phyloP scores from a whole-genome alignment of 2,888 invertebrate species.

The Aspidapion aeneum region DNA sequence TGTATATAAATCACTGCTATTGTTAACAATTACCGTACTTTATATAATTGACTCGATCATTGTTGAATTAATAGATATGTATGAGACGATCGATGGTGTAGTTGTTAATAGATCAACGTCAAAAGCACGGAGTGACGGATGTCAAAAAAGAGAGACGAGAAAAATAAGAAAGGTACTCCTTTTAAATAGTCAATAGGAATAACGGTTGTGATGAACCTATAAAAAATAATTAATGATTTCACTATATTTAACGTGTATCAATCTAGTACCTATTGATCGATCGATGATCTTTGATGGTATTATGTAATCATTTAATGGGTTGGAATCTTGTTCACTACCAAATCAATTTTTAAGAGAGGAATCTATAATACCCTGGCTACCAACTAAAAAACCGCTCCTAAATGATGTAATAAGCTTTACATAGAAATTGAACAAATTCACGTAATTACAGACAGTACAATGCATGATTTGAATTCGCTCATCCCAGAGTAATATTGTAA shows the following conservation, averaged over 20 bases:
- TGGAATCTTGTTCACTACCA: too few relatives aligned
- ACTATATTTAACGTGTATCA: background rate
- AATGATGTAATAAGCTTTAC: background rate
- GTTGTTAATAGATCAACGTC: slow-evolving; percentile 19
- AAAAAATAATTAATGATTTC: slow-evolving; percentile 1
- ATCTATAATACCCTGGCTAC: too few relatives aligned
- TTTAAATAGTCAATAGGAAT: slow-evolving; percentile 1
- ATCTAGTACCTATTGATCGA: background rate
- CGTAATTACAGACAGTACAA: background rate
- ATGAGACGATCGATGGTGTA: slow-evolving; percentile 12
- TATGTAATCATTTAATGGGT: background rate
- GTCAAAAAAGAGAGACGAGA: background rate
- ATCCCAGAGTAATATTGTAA: background rate
- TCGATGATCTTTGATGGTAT: background rate
- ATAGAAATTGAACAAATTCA: background rate
- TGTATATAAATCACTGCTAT: background rate
- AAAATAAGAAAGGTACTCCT: background rate
- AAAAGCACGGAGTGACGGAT: slow-evolving; percentile 4
- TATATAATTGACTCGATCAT: slow-evolving; percentile 8
- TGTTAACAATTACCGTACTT: background rate
- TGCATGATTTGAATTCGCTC: background rate
- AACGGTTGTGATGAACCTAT: background rate
- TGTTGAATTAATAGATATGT: slow-evolving; percentile 15
- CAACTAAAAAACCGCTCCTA: background rate
- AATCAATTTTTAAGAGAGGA: too few relatives aligned